Base-by-base conservation (phyloP, 2,797 vertebrate genomes). In the Austrolebias charrua region DNA sequence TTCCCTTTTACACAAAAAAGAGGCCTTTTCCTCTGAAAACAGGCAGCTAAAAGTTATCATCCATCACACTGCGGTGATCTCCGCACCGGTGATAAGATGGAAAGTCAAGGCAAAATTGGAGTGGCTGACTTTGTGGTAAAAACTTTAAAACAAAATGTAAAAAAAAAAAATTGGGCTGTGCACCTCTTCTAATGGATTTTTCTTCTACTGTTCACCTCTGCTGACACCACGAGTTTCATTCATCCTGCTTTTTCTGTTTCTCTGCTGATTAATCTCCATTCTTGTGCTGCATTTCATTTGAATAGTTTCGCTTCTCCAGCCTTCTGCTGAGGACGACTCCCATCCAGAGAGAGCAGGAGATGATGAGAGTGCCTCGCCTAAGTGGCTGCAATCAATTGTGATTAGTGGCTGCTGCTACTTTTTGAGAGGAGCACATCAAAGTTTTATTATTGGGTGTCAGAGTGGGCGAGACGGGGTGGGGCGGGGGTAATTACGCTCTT, bases 361-460 rank as follows among this genome's bases (percentile, higher is more conserved):
- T 80, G 88, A 88, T 86, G 83, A 88, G 81, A 47, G 73, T 44
- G 70, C 91, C 93, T 88, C 89, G 89, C 78, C 92, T 93, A 94
- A 95, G 94, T 92, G 91, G 91, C 93, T 86, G 85, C 93, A 93
- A 95, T 95, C 94, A 94, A 94, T 95, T 93, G 92, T 94, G 89
- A 93, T 85, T 89, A 94, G 93, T 81, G 77, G 89, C 89, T 77
- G 91, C 90, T 38, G 88, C 88, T 76, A 66, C 86, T 80, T 94
- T 90, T 91, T 89, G 85, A 93, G 90, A 94, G 87, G 88, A 90
- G 86, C 90, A 90, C 86, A 88, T 92, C 93, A 92, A 91, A 89
- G 88, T 93, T 94, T 93, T 93, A 94, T 94, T 94, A 94, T 90
- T 89, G 90, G 91, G 91, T 87, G 86, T 88, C 83, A 83, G 86